Evolutionary conservation across 2,888 invertebrate genomes (phyloP).

Genomic region (Holacanthella duospinosa): DNA sequence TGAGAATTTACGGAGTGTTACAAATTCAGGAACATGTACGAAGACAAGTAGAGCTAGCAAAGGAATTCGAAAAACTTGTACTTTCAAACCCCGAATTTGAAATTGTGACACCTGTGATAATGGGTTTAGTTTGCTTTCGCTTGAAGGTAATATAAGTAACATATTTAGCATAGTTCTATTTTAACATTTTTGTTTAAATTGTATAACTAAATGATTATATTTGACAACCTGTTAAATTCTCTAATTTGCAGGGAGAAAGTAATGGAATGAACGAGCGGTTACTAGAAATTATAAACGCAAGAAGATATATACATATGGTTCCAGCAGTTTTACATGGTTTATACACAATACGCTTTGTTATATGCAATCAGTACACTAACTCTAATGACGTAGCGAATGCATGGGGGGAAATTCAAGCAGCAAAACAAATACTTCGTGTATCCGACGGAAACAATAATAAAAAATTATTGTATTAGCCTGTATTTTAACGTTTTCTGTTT

Average conservation of each 20-base stretch:
- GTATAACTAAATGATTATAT: too few relatives aligned
- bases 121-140: constrained; percentile 94
- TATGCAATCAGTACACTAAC: constrained; percentile 76
- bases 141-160: constrained; percentile 52
- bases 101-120: constrained; percentile 72
- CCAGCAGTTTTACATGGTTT: constrained; percentile 74
- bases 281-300: constrained; percentile 72
- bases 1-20: constrained; percentile 76
- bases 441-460: too few relatives aligned
- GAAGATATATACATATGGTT: constrained; percentile 81
- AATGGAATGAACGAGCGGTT: constrained; percentile 74
- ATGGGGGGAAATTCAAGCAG: constrained; percentile 71
- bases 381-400: constrained; percentile 70
- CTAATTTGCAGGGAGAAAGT: constrained; percentile 41
- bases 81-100: constrained; percentile 72
- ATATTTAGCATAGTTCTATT: neutral
- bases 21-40: constrained; percentile 78
- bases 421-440: too few relatives aligned
- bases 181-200: neutral
- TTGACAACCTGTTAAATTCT: neutral
- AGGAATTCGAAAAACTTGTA: constrained; percentile 73
- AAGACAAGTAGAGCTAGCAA: constrained; percentile 72
- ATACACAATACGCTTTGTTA: constrained; percentile 78
- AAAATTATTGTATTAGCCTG: too few relatives aligned
- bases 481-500: too few relatives aligned